Evolutionary conservation across 2,888 invertebrate species (phyloP), one percentile per base, ranked within the genome.

Genomic region (Lacanobia oleracea): DNA sequence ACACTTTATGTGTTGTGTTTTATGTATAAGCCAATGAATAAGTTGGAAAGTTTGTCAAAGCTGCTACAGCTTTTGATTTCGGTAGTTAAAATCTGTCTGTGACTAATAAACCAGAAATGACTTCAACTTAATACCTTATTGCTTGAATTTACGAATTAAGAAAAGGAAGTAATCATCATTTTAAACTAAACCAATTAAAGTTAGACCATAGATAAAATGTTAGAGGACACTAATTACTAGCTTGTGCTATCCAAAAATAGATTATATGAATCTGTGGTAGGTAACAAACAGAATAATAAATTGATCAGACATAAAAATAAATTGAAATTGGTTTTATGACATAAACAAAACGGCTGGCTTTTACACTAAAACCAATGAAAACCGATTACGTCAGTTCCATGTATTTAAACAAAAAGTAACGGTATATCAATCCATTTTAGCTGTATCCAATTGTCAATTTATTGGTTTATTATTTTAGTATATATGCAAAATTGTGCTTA

Each of bases 1-100:
- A 77, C 67, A 76, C 84, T 84, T 81, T 84, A 74, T 82, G 70
- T 75, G 54, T 54, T 68, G 48, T 65, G 59, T 75, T 72, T 77
- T 69, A 85, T 85, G 61, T 73, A 72, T 68, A 66, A 83, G 33
- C 21, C 62, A 57, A 54, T 83, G 69, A 74, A 79, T 83, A 79
- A 66, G 53, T 71, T 69, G 18, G 62, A 81, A 81, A 80, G 75
- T 77, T 67, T 80, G 62, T 67, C 74, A 65, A 72, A 79, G 14
- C 48, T 33, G n/a, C n/a, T 53, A 27, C 14, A 51, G 68, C 21
- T 60, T 40, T 21, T 21, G 37, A 16, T 43, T 43, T 14, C 7
- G 18, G 9, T 21, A 9, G n/a, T 16, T 21, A 21, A 10, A 63
- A 40, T 33, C 40, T 27, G 9, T 1, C 10, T 43, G 9, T 27